Conservation (phyloP, 2,888 invertebrate genomes). For the Listrodromus nycthemerus region DNA sequence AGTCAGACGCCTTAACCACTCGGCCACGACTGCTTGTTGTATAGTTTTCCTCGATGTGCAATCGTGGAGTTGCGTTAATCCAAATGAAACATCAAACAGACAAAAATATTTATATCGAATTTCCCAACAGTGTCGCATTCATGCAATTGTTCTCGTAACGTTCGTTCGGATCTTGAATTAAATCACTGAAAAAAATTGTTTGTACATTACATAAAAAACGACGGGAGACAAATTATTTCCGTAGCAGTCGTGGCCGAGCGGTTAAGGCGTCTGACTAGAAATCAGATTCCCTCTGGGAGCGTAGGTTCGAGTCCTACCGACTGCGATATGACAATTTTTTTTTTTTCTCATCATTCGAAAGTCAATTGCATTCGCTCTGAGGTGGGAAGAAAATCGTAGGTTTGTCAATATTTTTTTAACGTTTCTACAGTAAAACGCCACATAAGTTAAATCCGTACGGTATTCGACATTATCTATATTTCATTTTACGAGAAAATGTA, state of each 20-base stretch:
- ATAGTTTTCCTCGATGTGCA: not conserved
- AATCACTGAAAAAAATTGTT: not conserved
- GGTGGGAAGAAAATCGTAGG: not conserved
- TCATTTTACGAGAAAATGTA: too few species aligned
- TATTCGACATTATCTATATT: not conserved
- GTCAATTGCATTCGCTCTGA: not conserved
- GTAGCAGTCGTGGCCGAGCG: slow-evolving; percentile 89
- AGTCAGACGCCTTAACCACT: slow-evolving; percentile 96
- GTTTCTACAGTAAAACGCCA: not conserved
- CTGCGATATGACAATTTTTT: slow-evolving; percentile 86
- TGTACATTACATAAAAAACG: not conserved
- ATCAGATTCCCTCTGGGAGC: slow-evolving; percentile 96
- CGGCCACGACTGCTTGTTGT: slow-evolving; percentile 87
- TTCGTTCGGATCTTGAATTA: not conserved
- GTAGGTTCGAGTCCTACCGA: slow-evolving; percentile 96
- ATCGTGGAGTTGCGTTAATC: not conserved
- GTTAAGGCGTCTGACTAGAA: slow-evolving; percentile 96
- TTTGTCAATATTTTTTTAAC: not conserved
- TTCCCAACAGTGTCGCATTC: too few species aligned
- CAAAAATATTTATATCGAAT: too few species aligned
- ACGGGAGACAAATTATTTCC: not conserved
- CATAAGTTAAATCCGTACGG: not conserved
- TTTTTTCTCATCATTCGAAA: not conserved
- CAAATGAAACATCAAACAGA: not conserved
- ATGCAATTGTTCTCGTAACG: too few species aligned